Conservation (phyloP, 2,797 vertebrate species). For the Xenops minutus region DNA sequence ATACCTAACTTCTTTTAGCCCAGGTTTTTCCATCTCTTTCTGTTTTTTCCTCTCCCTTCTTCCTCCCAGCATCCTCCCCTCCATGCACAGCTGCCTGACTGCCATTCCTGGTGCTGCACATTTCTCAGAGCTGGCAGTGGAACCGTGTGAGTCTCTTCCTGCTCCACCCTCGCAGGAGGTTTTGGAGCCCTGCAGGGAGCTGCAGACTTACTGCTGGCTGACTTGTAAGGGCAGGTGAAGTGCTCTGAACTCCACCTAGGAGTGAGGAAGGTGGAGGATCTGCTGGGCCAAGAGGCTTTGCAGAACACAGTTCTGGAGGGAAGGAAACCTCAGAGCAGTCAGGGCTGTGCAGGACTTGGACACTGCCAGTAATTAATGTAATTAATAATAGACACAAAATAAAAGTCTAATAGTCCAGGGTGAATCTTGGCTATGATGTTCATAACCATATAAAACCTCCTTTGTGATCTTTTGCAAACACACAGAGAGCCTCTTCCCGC, state of each 20-base stretch:
- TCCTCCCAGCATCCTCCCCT: neutral
- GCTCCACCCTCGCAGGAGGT: neutral
- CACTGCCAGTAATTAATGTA: neutral
- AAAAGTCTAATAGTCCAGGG: neutral
- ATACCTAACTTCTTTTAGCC: neutral
- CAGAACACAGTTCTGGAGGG: neutral
- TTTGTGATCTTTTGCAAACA: neutral
- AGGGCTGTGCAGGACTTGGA: neutral
- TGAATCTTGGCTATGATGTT: neutral
- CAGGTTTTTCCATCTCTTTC: neutral
- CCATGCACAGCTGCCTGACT: accelerated
- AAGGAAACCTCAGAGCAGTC: neutral
- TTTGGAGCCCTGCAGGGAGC: constrained; percentile 24
- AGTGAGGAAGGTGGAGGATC: neutral
- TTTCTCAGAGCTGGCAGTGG: neutral
- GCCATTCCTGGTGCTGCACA: neutral
- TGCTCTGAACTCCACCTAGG: neutral
- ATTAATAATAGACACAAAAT: neutral
- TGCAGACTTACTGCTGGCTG: neutral
- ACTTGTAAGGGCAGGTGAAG: neutral
- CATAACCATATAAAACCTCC: neutral
- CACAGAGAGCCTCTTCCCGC: neutral
- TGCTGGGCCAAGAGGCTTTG: neutral
- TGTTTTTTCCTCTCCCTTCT: neutral
- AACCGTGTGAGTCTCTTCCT: neutral